Evolutionary conservation across 2,888 invertebrate species (phyloP), one percentile per base, ranked within the genome.

Genomic region (Andricus quercusramuli): DNA sequence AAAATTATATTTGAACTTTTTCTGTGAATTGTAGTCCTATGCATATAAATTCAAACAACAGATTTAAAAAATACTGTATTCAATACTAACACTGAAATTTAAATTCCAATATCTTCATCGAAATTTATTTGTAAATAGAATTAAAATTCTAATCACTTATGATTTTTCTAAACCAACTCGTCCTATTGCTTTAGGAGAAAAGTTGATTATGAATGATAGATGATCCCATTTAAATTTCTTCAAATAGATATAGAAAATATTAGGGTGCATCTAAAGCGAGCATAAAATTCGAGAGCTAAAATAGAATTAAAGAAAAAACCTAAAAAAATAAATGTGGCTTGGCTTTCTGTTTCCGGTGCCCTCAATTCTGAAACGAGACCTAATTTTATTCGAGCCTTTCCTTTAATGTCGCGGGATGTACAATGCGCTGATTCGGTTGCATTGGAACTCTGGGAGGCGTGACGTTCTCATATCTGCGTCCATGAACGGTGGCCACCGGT

Each of bases 401-500:
- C 44, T 68, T 68, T 68, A n/a, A 47, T 47, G 25, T 41, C 15
- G 22, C 25, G 44, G 13, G 22, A 47, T 41, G 20, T 68, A 44
- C 44, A 47, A 9, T 25, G 68, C 41, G 68, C 25, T 68, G 68
- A 25, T 68, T 68, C 41, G 37, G 41, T 67, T 41, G 41, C 41
- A 67, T 44, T 44, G 68, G 47, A 47, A 29, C 29, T 44, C 29
- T 44, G 32, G 41, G 78, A 64, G 76, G 78, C 62, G 65, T 79
- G 74, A 77, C 78, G 76, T 81, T 83, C 29, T 51, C 79, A 68
- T 83, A 79, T 79, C 74, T 70, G 65, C 47, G 78, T 82, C 67
- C 83, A 56, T 79, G 85, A 83, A 64, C 79, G 80, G 80, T 66
- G 78, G 80, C 77, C 77, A 62, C 65, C 81, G 56, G 74, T 37